Evolutionary conservation across 2,797 vertebrate genomes (phyloP), one percentile per base, ranked within the genome.

Genomic region (Forpus xanthops): DNA sequence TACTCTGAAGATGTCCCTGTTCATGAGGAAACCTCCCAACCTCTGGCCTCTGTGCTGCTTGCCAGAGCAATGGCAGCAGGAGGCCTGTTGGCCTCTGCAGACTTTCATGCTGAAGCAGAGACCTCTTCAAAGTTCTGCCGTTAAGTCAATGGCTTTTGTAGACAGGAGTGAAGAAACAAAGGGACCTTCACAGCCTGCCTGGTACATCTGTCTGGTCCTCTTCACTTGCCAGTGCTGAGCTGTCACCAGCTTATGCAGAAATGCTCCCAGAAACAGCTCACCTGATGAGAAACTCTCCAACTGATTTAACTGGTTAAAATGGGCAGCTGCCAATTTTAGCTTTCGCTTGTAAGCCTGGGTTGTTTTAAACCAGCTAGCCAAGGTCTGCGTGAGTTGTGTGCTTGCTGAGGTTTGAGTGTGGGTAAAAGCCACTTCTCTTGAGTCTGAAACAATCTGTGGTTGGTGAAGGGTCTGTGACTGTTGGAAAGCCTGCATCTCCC

Each of bases 21-120:
- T 79, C 0, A 0, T 56, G 18, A 30, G 64, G 58, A 68, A 60
- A 7, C 11, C 33, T 53, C 52, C 24, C 27, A 11, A 0, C 23
- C n/a, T 55, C 31, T 35, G 33, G 27, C 11, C 30, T 39, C 55
- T 3, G 10, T 2, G 4, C n/a, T 42, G 19, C 31, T 61, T 62
- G 41, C 53, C 49, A 28, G 49, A 7, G 44, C 37, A 14, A 3
- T 1, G 14, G n/a, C 39, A 19, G 20, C 8, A 6, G 82, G 64
- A 64, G n/a, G 19, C 23, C 47, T 14, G 33, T 15, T 47, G 12
- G n/a, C 52, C 33, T 33, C 28, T 21, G 39, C 75, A 20, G 55
- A 5, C 1, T 4, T 37, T 44, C 24, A 4, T 52, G 12, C n/a
- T 70, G 35, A 37, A 80, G 27, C 61, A 42, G 44, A 33, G 75